phyloP scores from a whole-genome alignment of 2,888 invertebrate genomes.

The Celastrina argiolus region DNA sequence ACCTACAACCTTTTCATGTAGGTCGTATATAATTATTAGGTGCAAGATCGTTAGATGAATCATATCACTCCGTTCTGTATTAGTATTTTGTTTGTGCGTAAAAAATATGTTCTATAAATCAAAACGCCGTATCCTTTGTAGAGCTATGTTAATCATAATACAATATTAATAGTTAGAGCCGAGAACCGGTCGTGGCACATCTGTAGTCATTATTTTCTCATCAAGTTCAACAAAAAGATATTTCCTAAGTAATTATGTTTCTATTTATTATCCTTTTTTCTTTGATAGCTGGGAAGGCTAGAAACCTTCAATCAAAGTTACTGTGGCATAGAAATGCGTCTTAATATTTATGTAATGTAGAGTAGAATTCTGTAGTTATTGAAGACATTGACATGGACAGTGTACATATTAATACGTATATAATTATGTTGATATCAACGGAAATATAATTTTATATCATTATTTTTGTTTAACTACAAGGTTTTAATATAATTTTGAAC shows the following conservation, averaged over 20 bases:
- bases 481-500: too few species aligned
- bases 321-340: constrained; percentile 2
- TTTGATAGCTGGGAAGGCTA: constrained; percentile 12
- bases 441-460: too few species aligned
- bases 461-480: too few species aligned
- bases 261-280: constrained; percentile 27
- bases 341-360: background rate
- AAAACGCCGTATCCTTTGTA: constrained; percentile 18
- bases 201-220: constrained; percentile 36
- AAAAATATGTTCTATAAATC: constrained; percentile 22
- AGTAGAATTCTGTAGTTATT: background rate
- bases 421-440: too few species aligned
- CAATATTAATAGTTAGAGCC: constrained; percentile 26
- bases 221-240: constrained; percentile 35
- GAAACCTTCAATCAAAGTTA: constrained; percentile 6
- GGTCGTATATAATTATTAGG: background rate
- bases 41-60: background rate
- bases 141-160: constrained; percentile 22
- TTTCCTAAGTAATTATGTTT: constrained; percentile 29
- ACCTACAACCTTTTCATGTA: too few species aligned
- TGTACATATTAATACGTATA: too few species aligned
- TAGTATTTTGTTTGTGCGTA: constrained; percentile 11
- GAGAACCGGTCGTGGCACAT: constrained; percentile 31
- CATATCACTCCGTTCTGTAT: background rate
- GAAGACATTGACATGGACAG: too few species aligned